Evolutionary conservation across 2,113 vertebrate genomes (phyloP), one percentile per base, ranked within the genome.

Genomic region (Manacus vitellinus): DNA sequence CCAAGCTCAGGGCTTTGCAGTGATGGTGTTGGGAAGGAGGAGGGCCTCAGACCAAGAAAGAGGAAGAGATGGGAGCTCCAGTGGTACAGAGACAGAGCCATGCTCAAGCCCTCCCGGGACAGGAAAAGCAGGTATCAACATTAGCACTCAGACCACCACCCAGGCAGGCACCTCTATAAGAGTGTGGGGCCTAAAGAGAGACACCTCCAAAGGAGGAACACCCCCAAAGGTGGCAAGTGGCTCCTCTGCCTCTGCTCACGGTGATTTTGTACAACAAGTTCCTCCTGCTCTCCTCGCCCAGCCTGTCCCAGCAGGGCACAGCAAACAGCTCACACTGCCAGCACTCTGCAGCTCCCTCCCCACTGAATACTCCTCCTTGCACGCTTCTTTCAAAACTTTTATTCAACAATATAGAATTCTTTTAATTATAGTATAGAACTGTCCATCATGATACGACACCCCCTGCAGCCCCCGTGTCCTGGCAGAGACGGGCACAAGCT

Each of bases 341-440:
- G 51, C 35, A 22, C 21, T 59, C 72, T 73, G 22, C 83, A 28
- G 81, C 78, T 96, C 86, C 68, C 85, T 97, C 59, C 83, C 83
- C 58, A 97, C 92, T 80, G 66, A 98, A 97, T 77, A 97, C 95
- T 97, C 91, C 94, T 97, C 96, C 89, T 80, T 75, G 23, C 91
- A 44, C 44, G 17, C 71, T 98, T 98, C 92, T 97, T 98, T 98
- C 97, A 98, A 98, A 98, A 97, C 91, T 97, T 98, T 98, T 98
- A 98, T 98, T 98, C 97, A 98, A 97, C 96, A 98, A 98, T 97
- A 98, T 97, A 98, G 96, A 98, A 95, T 97, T 97, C 22, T 97
- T 96, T 97, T 94, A 95, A 92, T 97, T 95, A 95, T 95, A 95
- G 95, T 96, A 96, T 93, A 94, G 94, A 96, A 96, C 96, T 89